Evolutionary conservation across 2,113 vertebrate genomes (phyloP), one percentile per base, ranked within the genome.

Genomic region (Pteronura brasiliensis): DNA sequence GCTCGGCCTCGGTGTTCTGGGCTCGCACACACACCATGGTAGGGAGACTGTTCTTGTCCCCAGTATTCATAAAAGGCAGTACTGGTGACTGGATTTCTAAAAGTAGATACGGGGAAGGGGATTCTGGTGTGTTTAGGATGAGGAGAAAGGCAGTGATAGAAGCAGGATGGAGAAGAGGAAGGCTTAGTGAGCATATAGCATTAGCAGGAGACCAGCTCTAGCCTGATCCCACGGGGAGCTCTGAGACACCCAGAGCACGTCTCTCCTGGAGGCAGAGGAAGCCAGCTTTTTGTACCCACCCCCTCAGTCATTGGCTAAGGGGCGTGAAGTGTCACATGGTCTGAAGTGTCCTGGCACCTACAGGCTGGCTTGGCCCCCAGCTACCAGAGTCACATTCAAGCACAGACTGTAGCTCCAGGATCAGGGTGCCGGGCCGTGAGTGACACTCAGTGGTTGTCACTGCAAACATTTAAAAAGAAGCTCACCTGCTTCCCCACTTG

Each of bases 381-480:
- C 57, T 42, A 1, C 29, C 34, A 34, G 3, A 3, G 9, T 76
- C 47, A 49, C 10, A 49, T 25, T 44, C 42, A 71, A 76, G 63
- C 31, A 34, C 31, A 59, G 72, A 77, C 9, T 0, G 1, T 5
- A 17, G 25, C 7, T 9, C 14, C 27, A 36, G 18, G 71, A 44
- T 31, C 39, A 3, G 25, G 36, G 34, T 8, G 0, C 15, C 36
- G 25, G 4, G 12, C 5, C 0, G 0, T 29, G 47, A 74, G 69
- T 21, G 39, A 18, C 2, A 0, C 27, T n/a, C 23, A 3, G 11
- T 25, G 13, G 11, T 55, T 49, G 23, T 47, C 4, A 10, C 18
- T 34, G 20, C 4, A 69, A 21, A 36, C 1, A 1, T n/a, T 65
- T 36, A 27, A 1, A 27, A 1, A 87, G 5, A 27, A 65, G 4